phyloP scores from a whole-genome alignment of 23 tunicate species.

The Clavelina lepadiformis region DNA sequence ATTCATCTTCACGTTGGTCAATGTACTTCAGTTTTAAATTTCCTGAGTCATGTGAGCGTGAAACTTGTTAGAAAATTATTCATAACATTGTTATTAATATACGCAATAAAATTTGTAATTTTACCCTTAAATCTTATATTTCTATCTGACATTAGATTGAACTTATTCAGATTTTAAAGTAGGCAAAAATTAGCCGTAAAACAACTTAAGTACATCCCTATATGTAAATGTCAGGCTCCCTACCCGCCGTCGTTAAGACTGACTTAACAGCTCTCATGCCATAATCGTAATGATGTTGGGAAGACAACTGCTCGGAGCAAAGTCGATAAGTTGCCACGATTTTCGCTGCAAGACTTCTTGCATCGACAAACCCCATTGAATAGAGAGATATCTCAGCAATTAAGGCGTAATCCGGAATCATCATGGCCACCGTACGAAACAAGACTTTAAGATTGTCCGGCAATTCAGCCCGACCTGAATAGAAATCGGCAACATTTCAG shows the following conservation, averaged over 20 bases:
- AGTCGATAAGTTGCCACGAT: constrained; percentile 91
- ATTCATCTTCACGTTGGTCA: constrained; percentile 75
- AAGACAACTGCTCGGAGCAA: constrained; percentile 93
- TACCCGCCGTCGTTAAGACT: constrained; percentile 91
- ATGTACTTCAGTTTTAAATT: constrained; percentile 69
- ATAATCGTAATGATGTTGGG: constrained; percentile 98
- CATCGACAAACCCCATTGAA: constrained; percentile 92
- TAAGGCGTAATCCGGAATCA: constrained; percentile 95
- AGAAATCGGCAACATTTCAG: neutral
- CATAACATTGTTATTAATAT: neutral
- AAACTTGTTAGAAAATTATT: neutral
- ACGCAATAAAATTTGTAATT: neutral
- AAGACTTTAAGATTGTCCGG: constrained; percentile 94
- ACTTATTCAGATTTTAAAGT: too few relatives aligned
- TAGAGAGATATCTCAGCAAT: constrained; percentile 97
- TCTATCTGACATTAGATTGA: too few relatives aligned
- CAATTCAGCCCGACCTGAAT: constrained; percentile 74
- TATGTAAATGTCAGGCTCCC: neutral
- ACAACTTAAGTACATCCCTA: too few relatives aligned
- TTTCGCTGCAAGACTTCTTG: constrained; percentile 88
- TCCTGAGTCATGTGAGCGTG: constrained; percentile 30
- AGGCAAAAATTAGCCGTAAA: too few relatives aligned
- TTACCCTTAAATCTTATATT: neutral
- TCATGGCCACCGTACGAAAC: constrained; percentile 95
- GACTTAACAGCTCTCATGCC: constrained; percentile 96